These are phyloP conservation scores for Cygnus atratus DNA, from an alignment of 2,113 vertebrate species.

Conservation along the genomic window DNA sequence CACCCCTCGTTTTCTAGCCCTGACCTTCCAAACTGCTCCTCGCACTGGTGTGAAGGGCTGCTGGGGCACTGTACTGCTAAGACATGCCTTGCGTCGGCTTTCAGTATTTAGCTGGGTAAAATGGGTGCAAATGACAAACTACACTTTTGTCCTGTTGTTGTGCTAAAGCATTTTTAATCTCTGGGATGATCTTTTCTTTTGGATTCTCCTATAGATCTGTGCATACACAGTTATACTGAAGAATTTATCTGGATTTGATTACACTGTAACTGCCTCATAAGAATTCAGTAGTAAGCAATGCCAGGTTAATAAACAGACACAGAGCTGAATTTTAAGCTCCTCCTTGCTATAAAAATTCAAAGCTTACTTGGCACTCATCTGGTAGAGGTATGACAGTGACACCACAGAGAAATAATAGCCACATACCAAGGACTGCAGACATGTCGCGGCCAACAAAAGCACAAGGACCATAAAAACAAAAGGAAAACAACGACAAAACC, in stretches of 20 bases:
- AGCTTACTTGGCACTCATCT: background rate
- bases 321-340: slow-evolving; percentile 1
- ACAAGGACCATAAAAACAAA: background rate
- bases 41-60: background rate
- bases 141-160: background rate
- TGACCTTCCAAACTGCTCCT: background rate
- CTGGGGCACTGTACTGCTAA: background rate
- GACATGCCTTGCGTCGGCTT: background rate
- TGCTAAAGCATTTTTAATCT: background rate
- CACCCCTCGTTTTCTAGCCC: background rate
- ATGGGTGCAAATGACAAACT: background rate
- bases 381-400: background rate
- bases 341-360: background rate
- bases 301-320: background rate
- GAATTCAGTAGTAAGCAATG: background rate
- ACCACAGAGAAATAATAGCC: background rate
- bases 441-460: background rate
- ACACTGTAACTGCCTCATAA: background rate
- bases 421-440: background rate
- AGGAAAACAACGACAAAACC: background rate
- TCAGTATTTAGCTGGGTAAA: background rate
- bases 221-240: background rate
- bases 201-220: background rate
- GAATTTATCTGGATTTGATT: background rate
- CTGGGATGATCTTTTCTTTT: background rate